Base-by-base conservation (phyloP, 2,888 invertebrate genomes). In the Brachyopa scutellaris region DNA sequence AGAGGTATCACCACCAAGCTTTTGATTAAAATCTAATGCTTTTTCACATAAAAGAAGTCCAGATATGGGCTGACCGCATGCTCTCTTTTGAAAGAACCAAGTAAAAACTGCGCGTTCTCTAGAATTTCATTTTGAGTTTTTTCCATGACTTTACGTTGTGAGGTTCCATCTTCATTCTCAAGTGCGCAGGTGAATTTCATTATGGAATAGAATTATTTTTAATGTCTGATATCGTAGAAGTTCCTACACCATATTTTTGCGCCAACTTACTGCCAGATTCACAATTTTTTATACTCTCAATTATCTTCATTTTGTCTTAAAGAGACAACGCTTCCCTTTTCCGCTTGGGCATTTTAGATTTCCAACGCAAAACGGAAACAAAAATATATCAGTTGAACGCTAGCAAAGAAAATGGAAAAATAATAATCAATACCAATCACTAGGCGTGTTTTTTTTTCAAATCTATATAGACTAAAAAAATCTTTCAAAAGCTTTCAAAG, bases 231-330 rank as follows among this genome's bases (percentile, higher is more conserved):
- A 69, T 69, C 2, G 57, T 57, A 57, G 69, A 69, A 59, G 69
- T 69, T 69, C 59, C 47, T 59, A 70, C 61, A 38, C 72, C 51
- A 36, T 72, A 62, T 38, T 26, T 62, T 72, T 72, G 72, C 13
- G 61, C 72, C 61, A 72, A 72, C 53, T 72, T 72, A 72, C 72
- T 62, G 51, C 51, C 72, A 62, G 62, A 72, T 72, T 72, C 51
- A 72, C 61, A 33, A 72, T 72, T 72, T 61, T 72, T 51, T 59
- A 72, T n/a, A 72, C 51, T 49, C 49, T 72, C 38, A 62, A 53
- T 62, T 51, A 51, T 73, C 29, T 47, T 72, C 61, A 72, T 15
- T 62, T 72, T 72, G 61, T 51, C 51, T 38, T 72, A 31, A 38
- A 73, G 62, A 40, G 53, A 62, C 40, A 51, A 72, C 59, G 47